Evolutionary conservation across 2,888 invertebrate genomes (phyloP), one percentile per base, ranked within the genome.

Genomic region (Lagria hirta): DNA sequence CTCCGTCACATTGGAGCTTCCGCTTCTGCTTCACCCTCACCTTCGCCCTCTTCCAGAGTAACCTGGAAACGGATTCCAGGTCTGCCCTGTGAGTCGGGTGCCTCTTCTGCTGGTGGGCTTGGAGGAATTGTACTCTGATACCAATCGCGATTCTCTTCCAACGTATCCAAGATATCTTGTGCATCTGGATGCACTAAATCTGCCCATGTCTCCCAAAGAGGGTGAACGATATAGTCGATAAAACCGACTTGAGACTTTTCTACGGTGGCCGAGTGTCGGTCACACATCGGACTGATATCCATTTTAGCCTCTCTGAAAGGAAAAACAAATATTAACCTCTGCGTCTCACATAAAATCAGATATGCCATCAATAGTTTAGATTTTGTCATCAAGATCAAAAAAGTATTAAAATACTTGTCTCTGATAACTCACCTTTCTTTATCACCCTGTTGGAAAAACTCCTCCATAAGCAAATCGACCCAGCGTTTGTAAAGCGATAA

Each of bases 201-300:
- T 6, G 95, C 97, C 99, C 99, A 99, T 35, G 98, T 98, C 74
- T 99, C 99, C 95, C 97, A 99, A 49, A 99, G 76, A 2, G 99
- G 99, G 75, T 99, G 98, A 22, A 98, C 98, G 69, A 99, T 99
- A 75, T 97, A 99, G 77, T 99, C 98, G 70, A 99, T 99, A 73
- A 99, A 99, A 61, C 97, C 97, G 69, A 99, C 96, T 80, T 99
- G 99, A 64, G 96, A 90, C 77, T 98, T 98, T 74, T 98, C 98
- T 68, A 99, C 88, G 21, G 96, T 96, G 32, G 97, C 88, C 67
- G 92, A 96, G 67, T 89, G 88, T 58, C 97, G 82, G 74, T 99
- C 98, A 74, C 99, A 99, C 98, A 99, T 99, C 13, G 99, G 97
- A 71, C 95, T 95, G 57, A 99, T 93, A 66, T 98, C 97, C 82